phyloP scores from a whole-genome alignment of 1,140 invertebrate genomes.

The Oryctes rhinoceros region DNA sequence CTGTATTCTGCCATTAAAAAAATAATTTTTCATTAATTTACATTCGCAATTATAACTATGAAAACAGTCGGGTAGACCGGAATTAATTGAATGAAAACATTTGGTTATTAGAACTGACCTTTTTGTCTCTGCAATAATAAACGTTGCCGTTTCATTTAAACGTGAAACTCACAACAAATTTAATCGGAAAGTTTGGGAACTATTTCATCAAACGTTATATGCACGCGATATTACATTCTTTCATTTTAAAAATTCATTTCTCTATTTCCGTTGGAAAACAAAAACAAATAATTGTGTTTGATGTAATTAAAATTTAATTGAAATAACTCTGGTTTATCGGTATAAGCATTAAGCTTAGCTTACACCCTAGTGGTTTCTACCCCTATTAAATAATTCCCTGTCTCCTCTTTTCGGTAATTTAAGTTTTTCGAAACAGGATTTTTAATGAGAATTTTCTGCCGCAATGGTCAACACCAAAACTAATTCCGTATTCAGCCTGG shows the following conservation, averaged over 20 bases:
- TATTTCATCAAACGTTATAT: too few relatives aligned
- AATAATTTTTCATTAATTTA: background rate
- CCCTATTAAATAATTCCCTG: background rate
- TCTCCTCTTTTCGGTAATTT: constrained; percentile 2
- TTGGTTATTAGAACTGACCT: background rate
- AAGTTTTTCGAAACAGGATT: constrained; percentile 29
- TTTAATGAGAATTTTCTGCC: constrained; percentile 22
- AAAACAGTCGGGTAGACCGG: background rate
- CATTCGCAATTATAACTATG: constrained; percentile 11
- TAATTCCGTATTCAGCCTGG: constrained; percentile 12
- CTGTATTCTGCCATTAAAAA: too few relatives aligned
- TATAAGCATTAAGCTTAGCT: background rate
- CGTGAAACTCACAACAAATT: too few relatives aligned
- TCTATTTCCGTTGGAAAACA: too few relatives aligned
- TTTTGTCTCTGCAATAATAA: background rate
- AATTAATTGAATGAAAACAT: background rate
- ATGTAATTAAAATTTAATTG: background rate
- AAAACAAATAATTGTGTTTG: too few relatives aligned
- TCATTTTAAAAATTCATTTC: too few relatives aligned
- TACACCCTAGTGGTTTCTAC: too few relatives aligned
- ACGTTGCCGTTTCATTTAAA: too few relatives aligned
- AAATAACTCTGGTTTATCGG: background rate
- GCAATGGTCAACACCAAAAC: constrained; percentile 34
- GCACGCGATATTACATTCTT: too few relatives aligned
- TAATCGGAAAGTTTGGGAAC: too few relatives aligned